Base-by-base conservation (phyloP, 2,888 invertebrate species). In the Chrysolina oricalcia region DNA sequence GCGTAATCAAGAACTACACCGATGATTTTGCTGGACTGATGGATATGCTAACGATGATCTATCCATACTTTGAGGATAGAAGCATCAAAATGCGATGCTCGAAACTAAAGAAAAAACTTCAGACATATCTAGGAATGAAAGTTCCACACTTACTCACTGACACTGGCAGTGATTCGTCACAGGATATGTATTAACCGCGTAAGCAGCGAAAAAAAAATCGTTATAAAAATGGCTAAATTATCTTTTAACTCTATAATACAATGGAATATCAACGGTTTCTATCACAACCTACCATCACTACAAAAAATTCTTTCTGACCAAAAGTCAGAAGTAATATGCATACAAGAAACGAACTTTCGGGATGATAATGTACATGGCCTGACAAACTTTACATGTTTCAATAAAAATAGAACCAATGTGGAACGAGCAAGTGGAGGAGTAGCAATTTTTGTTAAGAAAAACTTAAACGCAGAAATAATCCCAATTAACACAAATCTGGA, bases 361-460 rank as follows among this genome's bases (percentile, higher is more conserved):
- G 11, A 13, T 13, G 43, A 43, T 13, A 15, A 43, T 43, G 11
- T 43, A 43, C 11, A 43, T 10, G 11, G 11, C 15, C 15, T 43
- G 43, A 43, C 10, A 15, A 43, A 43, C 10, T 43, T 43, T 43
- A 10, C 10, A 13, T 13, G 15, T 43, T 43, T 43, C 15, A 43
- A 43, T 43, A 43, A 43, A 43, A 43, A 13, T 13, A 10, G 43
- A 43, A 10, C n/a, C n/a, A n/a, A n/a, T n/a, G n/a, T n/a, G n/a
- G n/a, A n/a, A n/a, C n/a, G n/a, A n/a, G n/a, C n/a, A 43, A 43
- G 43, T 43, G 43, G 43, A 43, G 43, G 43, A 43, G 43, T 43
- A 43, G 10, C 43, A 43, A 43, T 43, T 13, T 13, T 43, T 10
- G 15, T 43, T 43, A 43, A 43, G 15, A 43, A 43, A 43, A 15